Conservation (phyloP, 1,140 invertebrate genomes). For the Nymphalis io region DNA sequence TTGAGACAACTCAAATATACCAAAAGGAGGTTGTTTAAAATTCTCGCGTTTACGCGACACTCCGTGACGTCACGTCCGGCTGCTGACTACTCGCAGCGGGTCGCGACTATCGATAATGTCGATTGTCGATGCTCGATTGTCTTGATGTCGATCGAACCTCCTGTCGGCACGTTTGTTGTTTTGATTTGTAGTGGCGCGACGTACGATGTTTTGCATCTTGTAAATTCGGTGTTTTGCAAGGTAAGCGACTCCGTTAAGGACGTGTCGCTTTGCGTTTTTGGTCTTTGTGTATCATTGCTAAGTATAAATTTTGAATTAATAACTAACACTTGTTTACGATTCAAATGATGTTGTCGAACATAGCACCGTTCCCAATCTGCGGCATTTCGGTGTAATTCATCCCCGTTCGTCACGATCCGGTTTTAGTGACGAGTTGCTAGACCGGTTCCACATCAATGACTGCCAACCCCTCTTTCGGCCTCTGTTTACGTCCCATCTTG, state of each 20-base stretch:
- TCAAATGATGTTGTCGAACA: conserved; percentile 42
- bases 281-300: conserved; percentile 13
- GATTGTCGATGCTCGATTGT: conserved; percentile 64
- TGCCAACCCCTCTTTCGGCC: conserved; percentile 61
- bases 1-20: conserved; percentile 63
- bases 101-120: conserved; percentile 58
- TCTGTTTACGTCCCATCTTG: conserved; percentile 60
- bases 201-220: conserved; percentile 56
- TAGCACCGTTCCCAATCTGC: conserved; percentile 27
- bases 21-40: conserved; percentile 76
- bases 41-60: conserved; percentile 73
- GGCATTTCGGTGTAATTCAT: conserved; percentile 61
- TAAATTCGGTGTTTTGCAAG: conserved; percentile 44
- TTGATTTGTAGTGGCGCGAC: conserved; percentile 69
- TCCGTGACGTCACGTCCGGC: conserved; percentile 74
- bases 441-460: conserved; percentile 78
- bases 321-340: conserved; percentile 29
- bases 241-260: conserved; percentile 10
- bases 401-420: conserved; percentile 69
- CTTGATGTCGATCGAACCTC: conserved; percentile 69
- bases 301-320: conserved; percentile 25
- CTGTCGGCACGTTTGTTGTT: conserved; percentile 73
- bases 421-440: conserved; percentile 62
- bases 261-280: neutral
- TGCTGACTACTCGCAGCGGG: conserved; percentile 43